phyloP scores from a whole-genome alignment of 2,797 vertebrate genomes.

The Myotis vivesi region DNA sequence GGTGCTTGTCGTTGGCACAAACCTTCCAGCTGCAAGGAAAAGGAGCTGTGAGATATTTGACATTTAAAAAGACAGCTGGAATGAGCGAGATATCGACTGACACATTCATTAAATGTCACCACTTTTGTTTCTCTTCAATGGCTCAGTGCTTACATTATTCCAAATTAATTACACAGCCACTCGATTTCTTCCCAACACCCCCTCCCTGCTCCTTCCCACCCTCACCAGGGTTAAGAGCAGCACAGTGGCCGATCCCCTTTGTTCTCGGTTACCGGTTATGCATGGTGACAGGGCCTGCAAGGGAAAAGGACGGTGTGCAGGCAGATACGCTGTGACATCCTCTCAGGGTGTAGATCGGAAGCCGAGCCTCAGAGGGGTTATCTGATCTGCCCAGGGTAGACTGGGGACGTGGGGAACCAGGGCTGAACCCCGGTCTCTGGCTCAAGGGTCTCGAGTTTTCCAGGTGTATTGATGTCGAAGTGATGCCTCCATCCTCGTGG shows the following conservation, averaged over 20 bases:
- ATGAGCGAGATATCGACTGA: conserved; percentile 67
- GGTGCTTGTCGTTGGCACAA: background rate
- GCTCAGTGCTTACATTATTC: conserved; percentile 42
- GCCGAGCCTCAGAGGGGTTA: background rate
- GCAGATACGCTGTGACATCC: rapidly evolving
- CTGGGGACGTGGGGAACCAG: background rate
- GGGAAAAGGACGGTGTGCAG: background rate
- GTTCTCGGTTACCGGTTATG: background rate
- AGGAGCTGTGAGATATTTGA: conserved; percentile 34
- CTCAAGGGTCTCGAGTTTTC: background rate
- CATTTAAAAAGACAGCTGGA: conserved; percentile 72
- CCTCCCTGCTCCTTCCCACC: background rate
- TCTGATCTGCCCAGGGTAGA: background rate
- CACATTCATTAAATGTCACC: conserved; percentile 72
- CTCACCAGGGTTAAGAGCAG: background rate
- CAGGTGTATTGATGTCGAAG: background rate
- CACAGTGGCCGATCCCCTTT: background rate
- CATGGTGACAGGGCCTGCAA: background rate
- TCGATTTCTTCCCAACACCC: conserved; percentile 51
- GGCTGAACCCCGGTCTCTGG: background rate
- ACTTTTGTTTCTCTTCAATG: conserved; percentile 61
- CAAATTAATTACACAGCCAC: conserved; percentile 55
- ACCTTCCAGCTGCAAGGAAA: conserved; percentile 42
- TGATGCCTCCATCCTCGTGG: background rate
- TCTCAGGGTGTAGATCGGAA: background rate